Evolutionary conservation across 2,113 vertebrate genomes (phyloP).

Genomic region (Spermophilus dauricus): DNA sequence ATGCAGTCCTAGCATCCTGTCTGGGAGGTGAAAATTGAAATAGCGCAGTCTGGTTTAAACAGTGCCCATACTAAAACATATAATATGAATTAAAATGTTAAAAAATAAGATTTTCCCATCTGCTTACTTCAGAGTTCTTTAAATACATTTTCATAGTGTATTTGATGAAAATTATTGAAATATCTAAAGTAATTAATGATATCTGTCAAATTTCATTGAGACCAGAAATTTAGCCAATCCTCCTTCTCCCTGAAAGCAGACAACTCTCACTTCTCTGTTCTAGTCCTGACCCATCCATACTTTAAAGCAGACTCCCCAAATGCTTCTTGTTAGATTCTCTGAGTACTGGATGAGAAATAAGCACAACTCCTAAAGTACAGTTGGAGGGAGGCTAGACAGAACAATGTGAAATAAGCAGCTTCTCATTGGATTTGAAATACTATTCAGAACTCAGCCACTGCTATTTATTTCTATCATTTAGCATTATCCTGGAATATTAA

Average conservation of each 20-base stretch:
- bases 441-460: constrained; percentile 65
- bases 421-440: constrained; percentile 77
- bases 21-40: not conserved
- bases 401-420: constrained; percentile 73
- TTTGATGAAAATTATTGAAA: constrained; percentile 45
- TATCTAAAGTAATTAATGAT: constrained; percentile 80
- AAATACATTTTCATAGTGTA: not conserved
- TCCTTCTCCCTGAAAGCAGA: constrained; percentile 77
- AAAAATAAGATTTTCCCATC: not conserved
- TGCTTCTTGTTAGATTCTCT: constrained; percentile 82
- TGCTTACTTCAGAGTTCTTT: not conserved
- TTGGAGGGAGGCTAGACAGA: constrained; percentile 72
- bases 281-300: constrained; percentile 77
- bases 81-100: not conserved
- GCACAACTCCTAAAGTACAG: constrained; percentile 81
- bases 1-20: too few species aligned
- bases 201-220: constrained; percentile 71
- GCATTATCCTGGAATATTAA: constrained; percentile 63
- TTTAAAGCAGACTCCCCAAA: constrained; percentile 78
- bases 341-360: constrained; percentile 71
- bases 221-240: constrained; percentile 71
- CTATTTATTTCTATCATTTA: constrained; percentile 61
- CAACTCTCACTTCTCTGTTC: constrained; percentile 80
- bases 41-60: not conserved
- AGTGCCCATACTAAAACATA: not conserved